Base-by-base conservation (phyloP, 2,113 vertebrate genomes). In the Pelvicachromis taeniatus region DNA sequence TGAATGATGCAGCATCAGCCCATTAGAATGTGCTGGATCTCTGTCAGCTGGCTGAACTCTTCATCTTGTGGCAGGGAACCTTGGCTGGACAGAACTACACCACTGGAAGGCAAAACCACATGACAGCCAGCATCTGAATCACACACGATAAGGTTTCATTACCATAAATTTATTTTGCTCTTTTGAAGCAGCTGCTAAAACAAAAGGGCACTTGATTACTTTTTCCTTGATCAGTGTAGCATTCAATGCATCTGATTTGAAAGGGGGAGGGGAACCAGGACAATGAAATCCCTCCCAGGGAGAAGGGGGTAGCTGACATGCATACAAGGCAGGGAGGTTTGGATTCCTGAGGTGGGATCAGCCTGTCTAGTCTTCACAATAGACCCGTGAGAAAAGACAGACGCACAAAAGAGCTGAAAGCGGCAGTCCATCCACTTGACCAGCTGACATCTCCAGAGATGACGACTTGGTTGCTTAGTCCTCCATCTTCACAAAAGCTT, bases 81-180 rank as follows among this genome's bases (percentile, higher is more conserved):
- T 80, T 58, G 19, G 82, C 87, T 90, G 90, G 91, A 90, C 65
- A 48, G 77, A 85, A 70, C 38, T 63, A 79, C 77, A 17, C 63
- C 89, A 89, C 92, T 88, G 91, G 90, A 94, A 93, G 88, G 90
- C 85, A 87, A 89, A 65, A 93, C 88, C 91, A 88, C 92, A 93
- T 95, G 91, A 91, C 91, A 86, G 88, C 93, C 88, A 33, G 17
- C 86, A 88, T 96, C 95, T 96, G 96, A 96, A 91, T 85, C 26
- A 31, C 80, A 85, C 85, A 90, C 70, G 96, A 96, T 96, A 96
- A 96, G 92, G 91, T 95, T 94, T 95, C 93, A 96, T 96, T 96
- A 95, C 85, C 96, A 96, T 96, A 95, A 70, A 91, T 93, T 95
- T 93, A 92, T 96, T 95, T 94, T 90, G 88, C 94, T 84, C 87